These are phyloP conservation scores for Pavo muticus DNA, from an alignment of 2,113 vertebrate species.

Conservation along the genomic window DNA sequence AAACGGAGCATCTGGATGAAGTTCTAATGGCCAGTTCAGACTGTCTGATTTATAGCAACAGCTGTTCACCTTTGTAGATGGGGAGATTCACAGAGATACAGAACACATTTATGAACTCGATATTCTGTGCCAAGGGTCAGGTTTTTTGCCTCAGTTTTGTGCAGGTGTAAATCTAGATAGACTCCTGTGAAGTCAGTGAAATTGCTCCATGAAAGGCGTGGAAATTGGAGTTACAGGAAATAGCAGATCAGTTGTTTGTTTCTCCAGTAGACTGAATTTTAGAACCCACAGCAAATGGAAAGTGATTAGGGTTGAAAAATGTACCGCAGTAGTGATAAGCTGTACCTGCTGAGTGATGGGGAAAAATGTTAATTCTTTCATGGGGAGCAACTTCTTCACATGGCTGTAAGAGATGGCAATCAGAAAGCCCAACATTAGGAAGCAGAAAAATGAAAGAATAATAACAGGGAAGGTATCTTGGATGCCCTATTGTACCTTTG, in stretches of 20 bases:
- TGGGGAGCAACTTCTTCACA: background rate
- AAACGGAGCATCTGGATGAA: constrained; percentile 43
- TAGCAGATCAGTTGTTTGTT: constrained; percentile 1
- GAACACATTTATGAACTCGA: background rate
- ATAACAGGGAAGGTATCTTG: background rate
- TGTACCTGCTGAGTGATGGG: constrained; percentile 11
- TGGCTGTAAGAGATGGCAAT: background rate
- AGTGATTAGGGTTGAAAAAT: constrained; percentile 35
- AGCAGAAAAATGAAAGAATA: background rate
- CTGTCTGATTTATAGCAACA: constrained; percentile 56
- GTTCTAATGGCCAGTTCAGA: constrained; percentile 35
- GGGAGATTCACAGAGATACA: constrained; percentile 13
- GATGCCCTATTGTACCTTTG: background rate
- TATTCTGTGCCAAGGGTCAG: constrained; percentile 25
- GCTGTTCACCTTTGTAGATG: constrained; percentile 58
- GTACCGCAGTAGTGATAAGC: background rate
- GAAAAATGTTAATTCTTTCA: background rate
- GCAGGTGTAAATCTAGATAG: constrained; percentile 62
- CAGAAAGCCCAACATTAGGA: background rate
- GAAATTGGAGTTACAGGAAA: constrained; percentile 43
- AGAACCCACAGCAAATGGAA: background rate
- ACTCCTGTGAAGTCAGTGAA: constrained; percentile 45
- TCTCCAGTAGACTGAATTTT: background rate
- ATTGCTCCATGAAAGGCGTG: background rate
- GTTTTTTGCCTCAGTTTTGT: constrained; percentile 6